Evolutionary conservation across 2,797 vertebrate genomes (phyloP).

Genomic region (Oreortyx pictus): DNA sequence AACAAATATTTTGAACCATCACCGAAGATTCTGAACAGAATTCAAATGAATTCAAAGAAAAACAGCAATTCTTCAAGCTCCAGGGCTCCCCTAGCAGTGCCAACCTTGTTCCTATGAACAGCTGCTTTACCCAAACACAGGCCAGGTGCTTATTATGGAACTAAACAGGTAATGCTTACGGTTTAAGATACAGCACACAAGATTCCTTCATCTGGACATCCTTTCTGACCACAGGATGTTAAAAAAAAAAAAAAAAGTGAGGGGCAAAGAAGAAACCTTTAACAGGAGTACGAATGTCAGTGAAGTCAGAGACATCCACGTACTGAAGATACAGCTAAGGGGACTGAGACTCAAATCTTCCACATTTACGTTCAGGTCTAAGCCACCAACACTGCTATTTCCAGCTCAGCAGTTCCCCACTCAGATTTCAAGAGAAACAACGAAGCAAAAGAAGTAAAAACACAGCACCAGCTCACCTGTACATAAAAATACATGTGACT

Average conservation of each 20-base stretch:
- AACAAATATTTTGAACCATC: not conserved
- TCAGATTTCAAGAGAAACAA: not conserved
- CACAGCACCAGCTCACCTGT: not conserved
- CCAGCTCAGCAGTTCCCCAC: not conserved
- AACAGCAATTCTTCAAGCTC: not conserved
- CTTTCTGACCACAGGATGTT: not conserved
- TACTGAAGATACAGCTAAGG: not conserved
- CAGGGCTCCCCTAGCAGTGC: not conserved
- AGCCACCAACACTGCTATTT: not conserved
- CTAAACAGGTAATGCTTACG: not conserved
- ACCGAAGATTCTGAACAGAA: not conserved
- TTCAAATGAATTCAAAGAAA: not conserved
- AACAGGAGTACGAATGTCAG: not conserved
- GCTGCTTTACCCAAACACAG: not conserved
- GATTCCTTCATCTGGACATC: not conserved
- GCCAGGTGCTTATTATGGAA: not conserved
- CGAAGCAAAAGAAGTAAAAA: not conserved
- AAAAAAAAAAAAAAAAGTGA: not conserved
- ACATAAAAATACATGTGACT: not conserved
- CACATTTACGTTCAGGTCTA: not conserved
- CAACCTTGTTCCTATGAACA: not conserved
- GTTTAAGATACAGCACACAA: not conserved
- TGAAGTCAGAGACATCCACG: not conserved
- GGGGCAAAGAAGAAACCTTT: not conserved
- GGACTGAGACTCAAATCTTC: not conserved